Conservation (phyloP, 1,140 invertebrate genomes). For the Hyles euphorbiae region DNA sequence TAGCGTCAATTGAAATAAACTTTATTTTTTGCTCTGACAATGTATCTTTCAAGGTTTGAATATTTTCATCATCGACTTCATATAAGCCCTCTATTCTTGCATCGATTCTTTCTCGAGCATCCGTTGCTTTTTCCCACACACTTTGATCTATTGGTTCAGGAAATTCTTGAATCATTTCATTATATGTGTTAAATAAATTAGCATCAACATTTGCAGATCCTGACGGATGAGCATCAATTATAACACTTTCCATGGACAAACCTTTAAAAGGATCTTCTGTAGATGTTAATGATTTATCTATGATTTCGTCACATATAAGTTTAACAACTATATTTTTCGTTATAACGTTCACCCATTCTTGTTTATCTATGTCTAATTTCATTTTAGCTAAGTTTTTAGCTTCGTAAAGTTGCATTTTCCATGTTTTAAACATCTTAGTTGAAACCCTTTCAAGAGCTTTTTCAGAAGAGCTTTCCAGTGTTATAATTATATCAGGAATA, state of each 20-base stretch:
- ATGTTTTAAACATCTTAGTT: conserved; percentile 47
- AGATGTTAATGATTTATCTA: conserved; percentile 26
- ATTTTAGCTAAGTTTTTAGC: conserved; percentile 36
- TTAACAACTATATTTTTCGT: conserved; percentile 45
- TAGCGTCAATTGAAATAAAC: conserved; percentile 55
- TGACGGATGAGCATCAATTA: conserved; percentile 48
- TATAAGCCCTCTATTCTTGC: conserved; percentile 60
- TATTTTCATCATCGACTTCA: conserved; percentile 56
- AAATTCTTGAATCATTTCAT: conserved; percentile 45
- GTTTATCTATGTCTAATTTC: conserved; percentile 38
- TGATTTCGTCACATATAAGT: conserved; percentile 49
- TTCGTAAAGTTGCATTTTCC: conserved; percentile 56
- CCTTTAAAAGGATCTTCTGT: conserved; percentile 19
- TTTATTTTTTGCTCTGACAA: conserved; percentile 66
- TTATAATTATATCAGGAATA: conserved; percentile 76
- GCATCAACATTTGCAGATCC: conserved; percentile 45
- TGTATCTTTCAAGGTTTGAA: conserved; percentile 52
- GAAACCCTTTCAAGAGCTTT: conserved; percentile 51
- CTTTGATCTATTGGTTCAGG: conserved; percentile 64
- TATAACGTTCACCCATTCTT: conserved; percentile 44
- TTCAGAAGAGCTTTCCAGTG: conserved; percentile 53
- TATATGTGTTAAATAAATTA: conserved; percentile 49
- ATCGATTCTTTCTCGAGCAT: conserved; percentile 62
- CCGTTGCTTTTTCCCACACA: conserved; percentile 66
- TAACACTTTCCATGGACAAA: conserved; percentile 37